These are phyloP conservation scores for Morpho helenor DNA, from an alignment of 2,888 invertebrate genomes.

Conservation along the genomic window DNA sequence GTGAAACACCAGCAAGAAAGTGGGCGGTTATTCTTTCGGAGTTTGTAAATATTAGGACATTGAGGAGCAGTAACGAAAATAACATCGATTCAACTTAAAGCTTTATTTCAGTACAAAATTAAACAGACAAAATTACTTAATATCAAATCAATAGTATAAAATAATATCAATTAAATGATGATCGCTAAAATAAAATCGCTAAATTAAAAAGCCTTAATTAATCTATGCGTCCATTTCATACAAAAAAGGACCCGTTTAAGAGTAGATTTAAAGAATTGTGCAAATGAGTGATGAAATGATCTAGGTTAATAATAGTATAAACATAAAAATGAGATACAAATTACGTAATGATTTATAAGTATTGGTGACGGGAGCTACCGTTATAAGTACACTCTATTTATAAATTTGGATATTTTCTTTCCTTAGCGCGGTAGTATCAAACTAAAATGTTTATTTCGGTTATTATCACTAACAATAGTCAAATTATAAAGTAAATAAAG, in stretches of 20 bases:
- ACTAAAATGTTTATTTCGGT: no score
- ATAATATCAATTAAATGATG: no score
- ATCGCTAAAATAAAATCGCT: neutral
- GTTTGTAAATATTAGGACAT: no score
- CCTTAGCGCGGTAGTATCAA: no score
- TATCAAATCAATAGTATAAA: neutral
- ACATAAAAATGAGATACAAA: conserved; percentile 21
- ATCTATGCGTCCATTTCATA: conserved; percentile 54
- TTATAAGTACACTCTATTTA: no score
- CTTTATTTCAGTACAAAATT: conserved; percentile 22
- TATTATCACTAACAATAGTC: no score
- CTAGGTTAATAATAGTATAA: conserved; percentile 30
- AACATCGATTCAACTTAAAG: conserved; percentile 3
- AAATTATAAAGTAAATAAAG: no score
- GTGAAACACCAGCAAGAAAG: no score
- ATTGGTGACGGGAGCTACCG: conserved; percentile 11
- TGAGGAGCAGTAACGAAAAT: no score
- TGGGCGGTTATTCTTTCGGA: no score
- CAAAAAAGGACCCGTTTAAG: conserved; percentile 71
- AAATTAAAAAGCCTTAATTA: neutral
- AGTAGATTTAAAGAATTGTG: conserved; percentile 41
- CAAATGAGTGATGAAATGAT: conserved; percentile 45
- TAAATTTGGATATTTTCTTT: no score
- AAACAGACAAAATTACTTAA: conserved; percentile 10
- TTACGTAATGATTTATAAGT: conserved; percentile 35